phyloP scores from a whole-genome alignment of 2,113 vertebrate genomes.

The Triplophysa rosa region DNA sequence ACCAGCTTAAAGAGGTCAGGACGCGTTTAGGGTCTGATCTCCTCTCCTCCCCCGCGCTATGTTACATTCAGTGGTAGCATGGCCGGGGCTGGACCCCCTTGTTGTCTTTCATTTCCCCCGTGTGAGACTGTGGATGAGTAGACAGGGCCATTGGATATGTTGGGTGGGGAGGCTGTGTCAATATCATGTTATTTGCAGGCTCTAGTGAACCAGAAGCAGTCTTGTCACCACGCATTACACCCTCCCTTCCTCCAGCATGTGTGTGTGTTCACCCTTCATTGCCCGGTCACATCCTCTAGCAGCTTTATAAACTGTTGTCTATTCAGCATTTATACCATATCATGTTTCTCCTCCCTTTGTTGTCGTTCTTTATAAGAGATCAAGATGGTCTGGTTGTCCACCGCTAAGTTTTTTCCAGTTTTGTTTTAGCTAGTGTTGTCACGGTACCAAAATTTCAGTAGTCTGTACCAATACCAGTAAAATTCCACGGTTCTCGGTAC shows the following conservation, averaged over 20 bases:
- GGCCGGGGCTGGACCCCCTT: constrained; percentile 20
- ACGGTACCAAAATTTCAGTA: too few species aligned
- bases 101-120: constrained; percentile 27
- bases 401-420: neutral
- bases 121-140: constrained; percentile 35
- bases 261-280: constrained; percentile 24
- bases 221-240: constrained; percentile 47
- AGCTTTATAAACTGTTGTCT: constrained; percentile 39
- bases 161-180: constrained; percentile 36
- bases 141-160: constrained; percentile 6
- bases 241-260: constrained; percentile 24
- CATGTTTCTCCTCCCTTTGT: constrained; percentile 11
- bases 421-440: neutral
- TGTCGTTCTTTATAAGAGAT: neutral
- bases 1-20: constrained; percentile 97
- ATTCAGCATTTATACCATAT: constrained; percentile 30
- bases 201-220: constrained; percentile 41
- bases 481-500: too few species aligned
- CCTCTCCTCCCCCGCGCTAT: constrained; percentile 24
- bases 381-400: neutral
- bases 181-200: constrained; percentile 51
- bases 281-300: constrained; percentile 9
- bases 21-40: constrained; percentile 15
- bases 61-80: constrained; percentile 44
- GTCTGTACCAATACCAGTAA: too few species aligned